Base-by-base conservation (phyloP, 2,797 vertebrate species). In the Myripristis murdjan region DNA sequence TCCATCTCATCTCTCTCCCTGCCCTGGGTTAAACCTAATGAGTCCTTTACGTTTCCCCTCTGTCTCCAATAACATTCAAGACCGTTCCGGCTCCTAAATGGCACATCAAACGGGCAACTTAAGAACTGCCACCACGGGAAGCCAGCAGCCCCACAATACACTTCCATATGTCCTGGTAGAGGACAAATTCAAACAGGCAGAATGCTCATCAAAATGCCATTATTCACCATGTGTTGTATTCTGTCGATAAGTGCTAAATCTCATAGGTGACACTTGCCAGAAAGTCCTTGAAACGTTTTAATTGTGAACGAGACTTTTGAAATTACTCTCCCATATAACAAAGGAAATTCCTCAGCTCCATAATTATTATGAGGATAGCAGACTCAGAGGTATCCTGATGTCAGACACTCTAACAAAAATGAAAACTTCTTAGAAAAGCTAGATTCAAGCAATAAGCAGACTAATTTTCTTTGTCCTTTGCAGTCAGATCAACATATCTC, bases 1-100 rank as follows among this genome's bases (percentile, higher is more conserved):
- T 31, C 52, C 83, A 11, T 39, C 33, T 35, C 33, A 7, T 83
- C 37, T 39, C 33, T 35, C 33, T 8, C 33, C 9, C 33, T 35
- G 66, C 64, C 69, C 77, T 73, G 64, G 71, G 80, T 82, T 81
- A 81, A 88, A 76, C 68, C 59, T 72, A 86, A 83, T 84, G 84
- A 82, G 67, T 78, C 62, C 67, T 82, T 81, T 79, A 72, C 46
- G 77, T 85, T 77, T 70, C 54, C 72, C 56, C 44, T 63, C 68
- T 70, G 65, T 75, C 60, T 83, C 60, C 70, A 75, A 65, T 80
- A 70, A 85, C 64, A 87, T 63, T 43, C 61, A 33, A 52, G 54
- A 39, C 62, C 22, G 31, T 58, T 68, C n/a, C 33, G 18, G 64
- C 56, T 82, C 39, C 33, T 77, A 61, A 86, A 47, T 68, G 72